Conservation (phyloP, 1,140 invertebrate species). For the Protaetia brevitarsis region DNA sequence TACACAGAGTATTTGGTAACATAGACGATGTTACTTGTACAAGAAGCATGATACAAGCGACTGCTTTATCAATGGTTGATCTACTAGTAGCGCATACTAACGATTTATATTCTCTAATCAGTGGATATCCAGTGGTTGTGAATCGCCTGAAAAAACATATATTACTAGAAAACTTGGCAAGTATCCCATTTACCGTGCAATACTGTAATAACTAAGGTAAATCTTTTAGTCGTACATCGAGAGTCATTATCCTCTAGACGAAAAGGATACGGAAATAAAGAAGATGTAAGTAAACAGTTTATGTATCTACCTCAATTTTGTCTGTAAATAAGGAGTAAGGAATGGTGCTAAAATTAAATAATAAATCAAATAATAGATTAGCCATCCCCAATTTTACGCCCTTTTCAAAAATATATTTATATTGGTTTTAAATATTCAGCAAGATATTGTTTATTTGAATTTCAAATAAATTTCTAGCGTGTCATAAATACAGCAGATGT, state of each 20-base stretch:
- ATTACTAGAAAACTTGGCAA: slow-evolving; percentile 23
- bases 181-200: background rate
- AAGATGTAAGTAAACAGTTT: slow-evolving; percentile 15
- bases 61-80: slow-evolving; percentile 19
- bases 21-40: slow-evolving; percentile 22
- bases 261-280: background rate
- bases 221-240: slow-evolving; percentile 24
- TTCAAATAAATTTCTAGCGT: too few species aligned
- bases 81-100: slow-evolving; percentile 6
- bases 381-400: too few species aligned
- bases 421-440: too few species aligned
- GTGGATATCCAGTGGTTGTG: slow-evolving; percentile 13
- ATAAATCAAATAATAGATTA: too few species aligned
- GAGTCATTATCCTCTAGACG: background rate
- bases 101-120: slow-evolving; percentile 19
- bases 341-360: too few species aligned
- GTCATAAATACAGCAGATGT: too few species aligned
- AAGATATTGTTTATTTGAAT: too few species aligned
- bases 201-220: background rate
- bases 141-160: slow-evolving; percentile 22
- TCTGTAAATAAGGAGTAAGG: too few species aligned
- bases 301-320: too few species aligned
- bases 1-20: slow-evolving; percentile 24
- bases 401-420: too few species aligned
- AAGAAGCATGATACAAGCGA: slow-evolving; percentile 23